A percentile compares a stretch with the other conserved stretches of the same genome.
These are phyloP conservation scores for Prolemur simus DNA, from an alignment of 2,113 vertebrate species.

Conservation along the genomic window DNA sequence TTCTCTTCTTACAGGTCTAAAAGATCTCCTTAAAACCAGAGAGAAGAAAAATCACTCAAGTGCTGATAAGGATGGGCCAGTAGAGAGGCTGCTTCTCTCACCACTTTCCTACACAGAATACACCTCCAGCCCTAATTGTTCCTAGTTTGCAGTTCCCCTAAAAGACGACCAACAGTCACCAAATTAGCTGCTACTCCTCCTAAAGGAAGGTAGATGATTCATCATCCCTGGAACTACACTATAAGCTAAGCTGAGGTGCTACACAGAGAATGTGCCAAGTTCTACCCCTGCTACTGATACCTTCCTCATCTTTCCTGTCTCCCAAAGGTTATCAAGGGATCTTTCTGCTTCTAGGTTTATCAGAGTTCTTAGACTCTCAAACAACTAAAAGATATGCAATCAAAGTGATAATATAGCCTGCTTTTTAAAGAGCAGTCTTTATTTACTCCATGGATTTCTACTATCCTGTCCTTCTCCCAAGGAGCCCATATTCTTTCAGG, in stretches of 20 bases:
- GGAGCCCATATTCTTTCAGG: background rate
- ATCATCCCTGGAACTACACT: background rate
- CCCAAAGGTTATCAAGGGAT: background rate
- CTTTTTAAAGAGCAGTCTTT: slow-evolving; percentile 25
- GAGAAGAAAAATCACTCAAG: background rate
- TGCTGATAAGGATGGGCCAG: background rate
- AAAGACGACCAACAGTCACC: slow-evolving; percentile 17
- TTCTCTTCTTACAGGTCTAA: slow-evolving; percentile 56
- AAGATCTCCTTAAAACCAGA: slow-evolving; percentile 20
- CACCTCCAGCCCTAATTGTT: background rate
- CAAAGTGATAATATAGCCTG: background rate
- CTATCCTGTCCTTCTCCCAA: background rate
- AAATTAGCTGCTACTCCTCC: slow-evolving; percentile 28
- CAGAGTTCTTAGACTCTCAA: slow-evolving; percentile 21
- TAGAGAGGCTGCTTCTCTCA: background rate
- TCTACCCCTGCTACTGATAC: background rate
- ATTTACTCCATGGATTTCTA: slow-evolving; percentile 16
- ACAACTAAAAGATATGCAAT: background rate
- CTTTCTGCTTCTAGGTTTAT: background rate
- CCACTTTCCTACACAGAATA: background rate
- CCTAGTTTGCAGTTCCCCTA: slow-evolving; percentile 38
- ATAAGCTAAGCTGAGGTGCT: background rate
- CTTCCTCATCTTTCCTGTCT: background rate
- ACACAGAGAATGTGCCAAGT: background rate
- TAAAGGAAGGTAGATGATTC: background rate